phyloP scores from a whole-genome alignment of 2,888 invertebrate species.

The Psylliodes chrysocephalus region DNA sequence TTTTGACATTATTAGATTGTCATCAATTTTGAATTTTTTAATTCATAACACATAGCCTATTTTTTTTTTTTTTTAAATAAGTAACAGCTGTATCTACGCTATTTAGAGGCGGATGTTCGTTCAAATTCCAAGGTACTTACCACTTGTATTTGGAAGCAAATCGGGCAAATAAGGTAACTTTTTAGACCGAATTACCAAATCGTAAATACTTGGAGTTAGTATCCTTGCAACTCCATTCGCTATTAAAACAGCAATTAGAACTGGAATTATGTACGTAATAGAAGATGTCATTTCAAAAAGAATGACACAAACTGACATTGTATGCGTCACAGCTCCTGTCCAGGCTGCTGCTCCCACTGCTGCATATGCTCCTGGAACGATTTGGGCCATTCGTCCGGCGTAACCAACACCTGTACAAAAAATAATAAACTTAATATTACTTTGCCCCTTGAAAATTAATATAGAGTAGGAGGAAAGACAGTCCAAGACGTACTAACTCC shows the following conservation, averaged over 20 bases:
- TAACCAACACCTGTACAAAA: slow-evolving; percentile 83
- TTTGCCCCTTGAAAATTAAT: too few relatives aligned
- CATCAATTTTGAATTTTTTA: too few relatives aligned
- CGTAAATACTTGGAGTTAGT: slow-evolving; percentile 95
- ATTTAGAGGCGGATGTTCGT: too few relatives aligned
- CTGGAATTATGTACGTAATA: slow-evolving; percentile 92
- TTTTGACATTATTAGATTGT: too few relatives aligned
- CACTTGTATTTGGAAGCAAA: slow-evolving; percentile 84
- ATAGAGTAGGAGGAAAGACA: too few relatives aligned
- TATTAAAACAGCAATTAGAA: slow-evolving; percentile 93
- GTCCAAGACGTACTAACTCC: too few relatives aligned
- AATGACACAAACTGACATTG: slow-evolving; percentile 93
- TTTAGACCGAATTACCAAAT: slow-evolving; percentile 95
- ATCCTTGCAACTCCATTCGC: slow-evolving; percentile 92
- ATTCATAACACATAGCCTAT: too few relatives aligned
- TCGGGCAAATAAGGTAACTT: slow-evolving; percentile 96
- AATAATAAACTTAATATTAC: too few relatives aligned
- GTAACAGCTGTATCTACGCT: too few relatives aligned
- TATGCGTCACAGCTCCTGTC: slow-evolving; percentile 95
- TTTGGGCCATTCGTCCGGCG: slow-evolving; percentile 82
- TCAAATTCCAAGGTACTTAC: slow-evolving; percentile 50
- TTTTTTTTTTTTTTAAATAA: too few relatives aligned
- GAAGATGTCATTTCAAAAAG: slow-evolving; percentile 98
- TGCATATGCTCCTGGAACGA: slow-evolving; percentile 94
- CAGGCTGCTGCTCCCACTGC: slow-evolving; percentile 95